Percentiles rank a stretch among this genome's conserved stretches.
phyloP scores from a whole-genome alignment of 2,113 vertebrate species.

The Tonatia bakeri region DNA sequence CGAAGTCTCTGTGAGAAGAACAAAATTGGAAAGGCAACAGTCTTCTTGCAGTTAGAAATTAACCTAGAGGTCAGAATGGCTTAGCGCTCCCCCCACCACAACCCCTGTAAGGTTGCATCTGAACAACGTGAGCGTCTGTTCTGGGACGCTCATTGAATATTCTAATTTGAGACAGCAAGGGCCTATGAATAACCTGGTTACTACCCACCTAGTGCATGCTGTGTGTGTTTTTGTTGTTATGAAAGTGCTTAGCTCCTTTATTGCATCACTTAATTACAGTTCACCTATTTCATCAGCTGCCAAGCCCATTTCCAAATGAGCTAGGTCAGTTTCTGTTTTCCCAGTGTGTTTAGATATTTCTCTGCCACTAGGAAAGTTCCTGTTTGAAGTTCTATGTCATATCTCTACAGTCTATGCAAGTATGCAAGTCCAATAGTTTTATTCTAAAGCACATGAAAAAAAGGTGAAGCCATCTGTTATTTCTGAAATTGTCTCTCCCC shows the following conservation, averaged over 20 bases:
- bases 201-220: conserved; percentile 19
- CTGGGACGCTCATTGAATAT: conserved; percentile 9
- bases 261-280: conserved; percentile 74
- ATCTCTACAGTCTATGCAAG: background rate
- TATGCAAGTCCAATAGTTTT: background rate
- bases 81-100: background rate
- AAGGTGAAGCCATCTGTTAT: background rate
- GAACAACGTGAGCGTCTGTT: conserved; percentile 49
- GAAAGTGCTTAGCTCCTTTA: conserved; percentile 70
- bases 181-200: conserved; percentile 54
- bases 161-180: conserved; percentile 47
- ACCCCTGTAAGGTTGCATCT: background rate
- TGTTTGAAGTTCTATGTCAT: conserved; percentile 18
- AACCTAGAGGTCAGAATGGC: conserved; percentile 6
- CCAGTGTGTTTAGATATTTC: conserved; percentile 71
- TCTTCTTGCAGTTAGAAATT: conserved; percentile 7
- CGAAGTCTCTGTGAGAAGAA: background rate
- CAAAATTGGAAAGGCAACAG: background rate
- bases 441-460: background rate
- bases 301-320: conserved; percentile 73
- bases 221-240: conserved; percentile 73
- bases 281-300: conserved; percentile 67
- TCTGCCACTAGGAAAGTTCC: conserved; percentile 56
- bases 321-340: conserved; percentile 76
- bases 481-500: background rate